A percentile compares a stretch with the other conserved stretches of the same genome.
These are phyloP conservation scores for Cryptotermes secundus DNA, from an alignment of 1,140 invertebrate genomes.

Conservation along the genomic window DNA sequence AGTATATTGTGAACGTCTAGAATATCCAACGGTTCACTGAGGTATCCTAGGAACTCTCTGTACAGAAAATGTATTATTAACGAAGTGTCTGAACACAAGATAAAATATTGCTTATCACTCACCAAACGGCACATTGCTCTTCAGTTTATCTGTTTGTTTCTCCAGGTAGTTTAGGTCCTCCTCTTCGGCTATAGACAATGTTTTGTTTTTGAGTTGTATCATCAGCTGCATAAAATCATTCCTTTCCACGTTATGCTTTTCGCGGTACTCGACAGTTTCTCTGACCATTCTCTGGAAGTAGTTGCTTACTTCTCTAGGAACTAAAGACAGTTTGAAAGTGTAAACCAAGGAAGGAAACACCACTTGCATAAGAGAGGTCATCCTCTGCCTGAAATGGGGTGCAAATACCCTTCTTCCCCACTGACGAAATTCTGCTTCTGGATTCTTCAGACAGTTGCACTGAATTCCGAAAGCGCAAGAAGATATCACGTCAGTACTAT, in stretches of 20 bases:
- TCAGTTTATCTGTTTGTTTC: no score
- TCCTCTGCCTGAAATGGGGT: conserved; percentile 32
- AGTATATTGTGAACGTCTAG: no score
- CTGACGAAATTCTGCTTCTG: conserved; percentile 48
- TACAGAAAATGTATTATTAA: no score
- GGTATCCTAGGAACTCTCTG: no score
- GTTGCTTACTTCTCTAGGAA: conserved; percentile 33
- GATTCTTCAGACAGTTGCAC: conserved; percentile 46
- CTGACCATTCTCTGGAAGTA: conserved; percentile 52
- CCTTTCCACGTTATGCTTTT: conserved; percentile 49
- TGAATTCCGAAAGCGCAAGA: conserved; percentile 50
- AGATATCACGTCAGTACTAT: conserved; percentile 50
- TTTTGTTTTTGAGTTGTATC: conserved; percentile 50
- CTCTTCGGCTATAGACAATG: not conserved
- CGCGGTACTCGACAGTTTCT: conserved; percentile 51
- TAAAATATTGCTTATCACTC: no score
- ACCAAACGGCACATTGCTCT: no score
- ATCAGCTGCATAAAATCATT: conserved; percentile 59
- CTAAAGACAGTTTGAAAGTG: conserved; percentile 1
- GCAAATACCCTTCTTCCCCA: conserved; percentile 47
- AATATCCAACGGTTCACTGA: no score
- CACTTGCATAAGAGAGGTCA: conserved; percentile 40
- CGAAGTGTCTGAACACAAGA: no score
- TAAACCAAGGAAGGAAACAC: conserved; percentile 30
- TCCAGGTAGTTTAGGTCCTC: conserved; percentile 37